A percentile compares a stretch with the other conserved stretches of the same genome.
Conservation (phyloP, 1,140 invertebrate species). For the Drosophila grimshawi region DNA sequence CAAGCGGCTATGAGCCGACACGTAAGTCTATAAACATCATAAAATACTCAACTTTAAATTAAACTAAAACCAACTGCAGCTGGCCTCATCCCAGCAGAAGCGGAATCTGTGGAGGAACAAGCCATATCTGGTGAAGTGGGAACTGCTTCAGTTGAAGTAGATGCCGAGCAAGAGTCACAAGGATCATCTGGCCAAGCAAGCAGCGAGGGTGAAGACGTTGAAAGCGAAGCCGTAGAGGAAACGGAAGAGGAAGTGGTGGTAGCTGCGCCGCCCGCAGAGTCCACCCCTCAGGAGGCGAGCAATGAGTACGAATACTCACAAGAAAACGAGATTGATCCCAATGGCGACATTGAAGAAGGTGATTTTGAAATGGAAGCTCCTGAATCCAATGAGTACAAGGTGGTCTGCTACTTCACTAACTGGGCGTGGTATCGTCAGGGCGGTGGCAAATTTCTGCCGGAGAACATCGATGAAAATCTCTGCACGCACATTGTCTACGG, state of each 20-base stretch:
- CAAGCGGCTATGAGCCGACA: conserved; percentile 56
- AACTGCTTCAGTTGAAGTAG: conserved; percentile 42
- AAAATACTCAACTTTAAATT: no score
- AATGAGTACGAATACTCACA: conserved; percentile 32
- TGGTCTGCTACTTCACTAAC: conserved; percentile 97
- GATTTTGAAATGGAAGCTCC: conserved; percentile 45
- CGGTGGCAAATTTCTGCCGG: conserved; percentile 92
- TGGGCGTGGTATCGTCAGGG: conserved; percentile 96
- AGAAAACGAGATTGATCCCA: conserved; percentile 61
- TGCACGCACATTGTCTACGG: conserved; percentile 97
- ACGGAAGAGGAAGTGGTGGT: conserved; percentile 18
- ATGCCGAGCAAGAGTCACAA: conserved; percentile 15
- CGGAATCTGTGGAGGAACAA: conserved; percentile 61
- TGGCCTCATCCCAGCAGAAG: conserved; percentile 50
- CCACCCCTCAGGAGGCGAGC: conserved; percentile 15
- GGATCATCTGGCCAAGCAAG: conserved; percentile 13
- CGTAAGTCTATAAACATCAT: conserved; percentile 52
- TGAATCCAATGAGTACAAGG: conserved; percentile 86
- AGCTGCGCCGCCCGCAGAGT: conserved; percentile 7
- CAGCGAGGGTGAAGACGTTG: conserved; percentile 24
- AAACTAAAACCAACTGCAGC: conserved; percentile 38
- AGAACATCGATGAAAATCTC: conserved; percentile 92
- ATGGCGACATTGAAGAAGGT: conserved; percentile 54
- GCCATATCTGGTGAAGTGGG: conserved; percentile 40
- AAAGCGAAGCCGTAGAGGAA: conserved; percentile 24